Percentiles rank a stretch among this genome's conserved stretches.
Conservation (phyloP, 2,113 vertebrate genomes). For the Sterna hirundo region DNA sequence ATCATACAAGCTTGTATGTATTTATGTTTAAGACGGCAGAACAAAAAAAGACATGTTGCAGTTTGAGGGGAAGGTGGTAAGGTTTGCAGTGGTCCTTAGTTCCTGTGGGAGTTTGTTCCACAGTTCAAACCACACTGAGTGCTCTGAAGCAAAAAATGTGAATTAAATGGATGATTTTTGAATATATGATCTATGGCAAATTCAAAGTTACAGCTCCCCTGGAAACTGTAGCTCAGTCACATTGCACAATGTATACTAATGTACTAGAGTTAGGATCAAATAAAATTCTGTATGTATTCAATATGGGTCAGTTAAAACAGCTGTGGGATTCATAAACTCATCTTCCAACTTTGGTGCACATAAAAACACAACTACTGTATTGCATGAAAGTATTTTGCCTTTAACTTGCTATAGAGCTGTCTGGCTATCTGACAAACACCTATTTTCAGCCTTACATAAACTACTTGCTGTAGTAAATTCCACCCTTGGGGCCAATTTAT, state of each 20-base stretch:
- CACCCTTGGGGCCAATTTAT: background rate
- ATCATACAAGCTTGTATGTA: background rate
- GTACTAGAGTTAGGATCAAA: conserved; percentile 22
- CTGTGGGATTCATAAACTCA: conserved; percentile 60
- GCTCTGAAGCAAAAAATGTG: conserved; percentile 41
- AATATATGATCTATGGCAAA: conserved; percentile 53
- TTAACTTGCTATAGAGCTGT: background rate
- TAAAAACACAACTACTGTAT: conserved; percentile 40
- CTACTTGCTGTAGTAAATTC: background rate
- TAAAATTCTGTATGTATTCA: conserved; percentile 36
- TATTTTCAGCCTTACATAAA: background rate
- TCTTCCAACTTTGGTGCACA: conserved; percentile 31
- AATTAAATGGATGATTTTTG: conserved; percentile 55
- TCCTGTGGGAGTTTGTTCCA: conserved; percentile 52
- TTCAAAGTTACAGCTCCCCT: conserved; percentile 40
- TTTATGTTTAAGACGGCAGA: conserved; percentile 11
- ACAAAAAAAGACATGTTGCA: background rate
- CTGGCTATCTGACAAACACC: background rate
- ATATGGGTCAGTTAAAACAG: conserved; percentile 33
- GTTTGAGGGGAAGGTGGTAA: background rate
- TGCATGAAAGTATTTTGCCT: background rate
- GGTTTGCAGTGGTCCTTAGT: background rate
- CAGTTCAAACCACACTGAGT: conserved; percentile 37
- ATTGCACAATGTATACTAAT: conserved; percentile 42
- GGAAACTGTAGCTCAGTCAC: conserved; percentile 30